phyloP scores from a whole-genome alignment of 2,113 vertebrate species.

The Martes martes region DNA sequence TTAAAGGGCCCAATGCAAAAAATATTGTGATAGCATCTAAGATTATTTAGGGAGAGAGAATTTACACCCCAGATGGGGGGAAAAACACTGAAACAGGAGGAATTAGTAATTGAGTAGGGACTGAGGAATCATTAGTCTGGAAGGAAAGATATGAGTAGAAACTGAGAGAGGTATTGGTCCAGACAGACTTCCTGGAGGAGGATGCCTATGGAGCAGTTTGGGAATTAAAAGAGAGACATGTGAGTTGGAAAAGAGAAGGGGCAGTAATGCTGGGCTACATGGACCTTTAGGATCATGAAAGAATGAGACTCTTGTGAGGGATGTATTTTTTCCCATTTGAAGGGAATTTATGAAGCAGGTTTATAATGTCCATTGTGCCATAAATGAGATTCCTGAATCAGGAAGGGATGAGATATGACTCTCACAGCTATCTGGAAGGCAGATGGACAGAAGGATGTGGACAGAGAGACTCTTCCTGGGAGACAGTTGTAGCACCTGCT shows the following conservation, averaged over 20 bases:
- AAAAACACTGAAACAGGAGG: not conserved
- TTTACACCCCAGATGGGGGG: not conserved
- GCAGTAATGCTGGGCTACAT: not conserved
- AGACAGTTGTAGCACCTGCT: no score
- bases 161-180: not conserved
- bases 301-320: not conserved
- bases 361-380: no score
- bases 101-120: not conserved
- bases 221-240: not conserved
- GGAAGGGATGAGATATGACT: no score
- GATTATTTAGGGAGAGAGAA: not conserved
- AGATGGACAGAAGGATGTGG: no score
- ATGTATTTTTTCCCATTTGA: not conserved
- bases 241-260: not conserved
- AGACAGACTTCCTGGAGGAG: not conserved
- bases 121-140: not conserved
- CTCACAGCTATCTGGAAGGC: no score
- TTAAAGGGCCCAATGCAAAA: not conserved
- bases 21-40: not conserved
- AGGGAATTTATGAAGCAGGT: no score
- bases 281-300: not conserved
- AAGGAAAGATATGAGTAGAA: not conserved
- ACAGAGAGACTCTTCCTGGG: no score
- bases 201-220: not conserved
- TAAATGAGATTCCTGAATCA: no score